Base-by-base conservation (phyloP, 2,888 invertebrate species). In the Dexiosoma caninum region DNA sequence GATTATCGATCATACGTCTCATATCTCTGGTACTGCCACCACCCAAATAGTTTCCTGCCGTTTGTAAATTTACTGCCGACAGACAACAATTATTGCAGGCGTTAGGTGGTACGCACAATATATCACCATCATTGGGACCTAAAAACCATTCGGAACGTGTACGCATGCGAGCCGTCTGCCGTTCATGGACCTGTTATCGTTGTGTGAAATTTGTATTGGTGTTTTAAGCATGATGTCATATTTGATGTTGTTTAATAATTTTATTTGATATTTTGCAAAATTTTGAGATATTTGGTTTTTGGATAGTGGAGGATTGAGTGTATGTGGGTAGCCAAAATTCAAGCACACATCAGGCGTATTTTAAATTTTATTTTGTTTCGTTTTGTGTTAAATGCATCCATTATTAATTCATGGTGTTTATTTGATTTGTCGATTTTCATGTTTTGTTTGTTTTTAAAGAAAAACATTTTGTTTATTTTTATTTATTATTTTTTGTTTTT, bases 131-230 rank as follows among this genome's bases (percentile, higher is more conserved):
- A 72, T 88, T 85, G 57, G 88, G 88, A 82, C 89, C 88, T 90
- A 97, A 93, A 92, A 98, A 98, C 98, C 98, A 99, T 92, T 98
- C 98, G 79, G 98, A 98, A 85, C 98, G 94, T 84, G 98, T 97
- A 90, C 96, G 94, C 97, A 99, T 97, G 86, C 98, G 93, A 89
- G 97, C 97, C 84, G 98, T 95, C 92, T 99, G 98, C 89, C 97
- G 93, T 92, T 97, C 97, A 92, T 97, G 97, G 86, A 98, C 97
- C 96, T 97, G 85, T 76, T 44, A 27, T 32, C 37, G 9, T 60
- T 67, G 35, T 59, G 40, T 60, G n/a, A 59, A 37, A 74, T 82
- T 83, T 30, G 9, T n/a, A 59, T 83, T 83, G 80, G 82, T 77
- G 82, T 85, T 80, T 78, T 83, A 80, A 51, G 51, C 21, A 55